A percentile compares a stretch with the other conserved stretches of the same genome.
Conservation (phyloP, 1,140 invertebrate genomes). For the Hermetia illucens region DNA sequence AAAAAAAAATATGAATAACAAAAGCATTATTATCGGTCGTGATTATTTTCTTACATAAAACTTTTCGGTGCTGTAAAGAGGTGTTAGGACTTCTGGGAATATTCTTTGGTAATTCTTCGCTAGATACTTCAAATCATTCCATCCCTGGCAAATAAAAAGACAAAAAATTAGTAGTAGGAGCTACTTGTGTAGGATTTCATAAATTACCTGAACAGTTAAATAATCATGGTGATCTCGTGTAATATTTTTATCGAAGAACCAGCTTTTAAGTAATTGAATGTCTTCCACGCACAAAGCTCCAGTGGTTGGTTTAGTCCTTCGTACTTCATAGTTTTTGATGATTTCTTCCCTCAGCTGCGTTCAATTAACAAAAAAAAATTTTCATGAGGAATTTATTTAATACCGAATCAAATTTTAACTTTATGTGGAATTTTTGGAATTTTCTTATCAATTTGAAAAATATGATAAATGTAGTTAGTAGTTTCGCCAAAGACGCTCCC, state of each 20-base stretch:
- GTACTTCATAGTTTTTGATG: conserved; percentile 38
- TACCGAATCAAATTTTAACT: no score
- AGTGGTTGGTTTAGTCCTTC: conserved; percentile 15
- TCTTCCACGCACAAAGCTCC: conserved; percentile 41
- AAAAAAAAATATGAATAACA: not conserved
- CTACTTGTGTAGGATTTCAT: not conserved
- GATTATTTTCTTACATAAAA: conserved; percentile 12
- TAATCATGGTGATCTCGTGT: conserved; percentile 37
- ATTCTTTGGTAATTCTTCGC: conserved; percentile 41
- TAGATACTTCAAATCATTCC: conserved; percentile 41
- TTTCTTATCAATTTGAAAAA: no score
- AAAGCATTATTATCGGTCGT: not conserved
- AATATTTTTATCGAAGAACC: conserved; percentile 42
- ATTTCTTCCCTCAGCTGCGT: conserved; percentile 34
- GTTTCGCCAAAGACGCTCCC: no score
- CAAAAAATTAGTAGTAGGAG: conserved; percentile 1
- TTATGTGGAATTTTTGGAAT: no score
- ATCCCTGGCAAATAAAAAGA: conserved; percentile 30
- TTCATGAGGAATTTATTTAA: no score
- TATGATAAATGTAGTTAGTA: no score
- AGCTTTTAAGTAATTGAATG: conserved; percentile 38
- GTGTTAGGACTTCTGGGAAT: conserved; percentile 31
- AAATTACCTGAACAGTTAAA: conserved; percentile 30
- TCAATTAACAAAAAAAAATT: not conserved
- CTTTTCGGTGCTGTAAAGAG: conserved; percentile 14